Conservation (phyloP, 2,113 vertebrate genomes). For the Hemiprocne comata region DNA sequence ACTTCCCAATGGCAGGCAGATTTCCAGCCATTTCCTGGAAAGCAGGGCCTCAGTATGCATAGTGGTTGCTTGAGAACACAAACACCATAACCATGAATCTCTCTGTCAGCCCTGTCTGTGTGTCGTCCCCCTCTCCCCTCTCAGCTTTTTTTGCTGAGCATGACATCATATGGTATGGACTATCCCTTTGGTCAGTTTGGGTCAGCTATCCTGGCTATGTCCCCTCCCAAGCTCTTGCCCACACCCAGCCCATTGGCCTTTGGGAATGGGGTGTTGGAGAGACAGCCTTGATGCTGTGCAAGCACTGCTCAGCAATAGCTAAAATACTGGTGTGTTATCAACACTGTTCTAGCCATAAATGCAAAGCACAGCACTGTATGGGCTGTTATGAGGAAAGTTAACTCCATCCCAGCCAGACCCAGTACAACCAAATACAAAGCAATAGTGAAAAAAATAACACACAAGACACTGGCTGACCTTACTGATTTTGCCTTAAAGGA, state of each 20-base stretch:
- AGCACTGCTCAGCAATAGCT: too few relatives aligned
- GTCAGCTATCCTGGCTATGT: too few relatives aligned
- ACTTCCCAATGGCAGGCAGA: neutral
- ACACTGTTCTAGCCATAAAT: too few relatives aligned
- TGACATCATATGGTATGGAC: too few relatives aligned
- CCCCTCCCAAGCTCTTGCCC: too few relatives aligned
- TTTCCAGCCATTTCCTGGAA: neutral
- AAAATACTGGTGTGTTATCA: too few relatives aligned
- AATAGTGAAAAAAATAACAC: neutral
- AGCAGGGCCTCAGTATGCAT: neutral
- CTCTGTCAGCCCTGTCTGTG: neutral
- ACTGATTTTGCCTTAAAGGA: neutral
- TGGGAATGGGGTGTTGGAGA: neutral
- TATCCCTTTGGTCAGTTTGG: too few relatives aligned
- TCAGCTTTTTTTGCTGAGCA: neutral
- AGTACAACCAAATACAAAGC: neutral
- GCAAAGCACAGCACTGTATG: neutral
- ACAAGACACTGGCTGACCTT: neutral
- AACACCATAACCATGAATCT: neutral
- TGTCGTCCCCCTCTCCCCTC: neutral
- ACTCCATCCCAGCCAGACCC: neutral
- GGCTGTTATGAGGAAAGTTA: neutral
- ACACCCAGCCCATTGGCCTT: too few relatives aligned
- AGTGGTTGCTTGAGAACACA: neutral
- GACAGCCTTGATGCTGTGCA: neutral